Base-by-base conservation (phyloP, 2,888 invertebrate species). In the Pediacus dermestoides region DNA sequence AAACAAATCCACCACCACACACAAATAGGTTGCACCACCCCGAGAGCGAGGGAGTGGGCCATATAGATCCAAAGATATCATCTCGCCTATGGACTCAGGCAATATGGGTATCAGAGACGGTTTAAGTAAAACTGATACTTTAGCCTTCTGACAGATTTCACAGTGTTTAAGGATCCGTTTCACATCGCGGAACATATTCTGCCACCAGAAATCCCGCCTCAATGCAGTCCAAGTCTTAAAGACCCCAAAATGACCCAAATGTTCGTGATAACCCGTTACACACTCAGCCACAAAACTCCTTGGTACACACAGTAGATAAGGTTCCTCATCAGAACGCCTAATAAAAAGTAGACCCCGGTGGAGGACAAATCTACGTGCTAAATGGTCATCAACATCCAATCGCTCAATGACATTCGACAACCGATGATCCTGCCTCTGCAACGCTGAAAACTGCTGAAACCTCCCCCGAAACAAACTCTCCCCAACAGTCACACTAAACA, bases 231-330 rank as follows among this genome's bases (percentile, higher is more conserved):
- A 32, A 13, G 27, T 38, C 35, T 42, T 10, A 14, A 21, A n/a
- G 21, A 30, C 30, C 6, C 42, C 42, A 26, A 42, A 42, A 30
- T 42, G 42, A 15, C 42, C 42, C 9, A 22, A 25, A 15, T 26
- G 12, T 2, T 8, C 25, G 23, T 42, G 38, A 11, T 38, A 22
- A 2, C 15, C 11, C 2, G 11, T 26, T 9, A 40, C 30, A 12
- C 35, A 8, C 7, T 31, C 16, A 2, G 28, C 1, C 2, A 36
- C 14, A 15, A 30, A 16, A 9, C 8, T 9, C 9, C 16, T 22
- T n/a, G 40, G 40, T 12, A 40, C 16, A 23, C 31, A 36, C 2
- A 35, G n/a, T 16, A 34, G 27, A 34, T 9, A 36, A 10, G 15
- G 21, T 13, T 40, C 14, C 7, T 21, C 16, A 8, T n/a, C 15